Evolutionary conservation across 2,113 vertebrate genomes (phyloP).

Genomic region (Oreamnos americanus): DNA sequence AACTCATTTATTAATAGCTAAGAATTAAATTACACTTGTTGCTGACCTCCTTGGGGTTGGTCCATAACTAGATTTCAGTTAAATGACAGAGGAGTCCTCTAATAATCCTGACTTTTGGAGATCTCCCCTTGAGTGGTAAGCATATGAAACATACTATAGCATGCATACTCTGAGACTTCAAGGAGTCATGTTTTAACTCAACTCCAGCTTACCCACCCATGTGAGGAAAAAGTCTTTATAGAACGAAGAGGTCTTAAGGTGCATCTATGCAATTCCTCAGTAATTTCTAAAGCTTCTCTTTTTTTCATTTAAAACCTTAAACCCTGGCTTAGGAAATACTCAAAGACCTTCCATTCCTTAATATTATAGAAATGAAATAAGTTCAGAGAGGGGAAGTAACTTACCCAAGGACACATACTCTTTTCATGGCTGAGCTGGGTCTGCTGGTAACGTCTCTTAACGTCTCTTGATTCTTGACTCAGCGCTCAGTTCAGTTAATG

Average conservation of each 20-base stretch:
- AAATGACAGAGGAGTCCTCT: constrained; percentile 69
- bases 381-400: neutral
- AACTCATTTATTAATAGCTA: constrained; percentile 77
- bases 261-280: neutral
- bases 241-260: neutral
- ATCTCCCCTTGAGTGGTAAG: constrained; percentile 70
- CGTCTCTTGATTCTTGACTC: neutral
- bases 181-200: constrained; percentile 66
- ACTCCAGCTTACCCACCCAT: neutral
- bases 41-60: constrained; percentile 75
- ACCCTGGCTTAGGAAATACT: neutral
- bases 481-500: neutral
- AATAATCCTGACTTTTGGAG: constrained; percentile 72
- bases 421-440: neutral
- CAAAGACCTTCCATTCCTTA: neutral
- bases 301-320: neutral
- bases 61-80: constrained; percentile 75
- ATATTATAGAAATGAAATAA: neutral
- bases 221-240: neutral
- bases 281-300: neutral
- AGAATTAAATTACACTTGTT: constrained; percentile 76
- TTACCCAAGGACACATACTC: neutral
- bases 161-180: neutral
- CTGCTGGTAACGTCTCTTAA: neutral
- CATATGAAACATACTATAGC: neutral